A percentile compares a stretch with the other conserved stretches of the same genome.
phyloP scores from a whole-genome alignment of 1,140 invertebrate species.

The Myzus persicae region DNA sequence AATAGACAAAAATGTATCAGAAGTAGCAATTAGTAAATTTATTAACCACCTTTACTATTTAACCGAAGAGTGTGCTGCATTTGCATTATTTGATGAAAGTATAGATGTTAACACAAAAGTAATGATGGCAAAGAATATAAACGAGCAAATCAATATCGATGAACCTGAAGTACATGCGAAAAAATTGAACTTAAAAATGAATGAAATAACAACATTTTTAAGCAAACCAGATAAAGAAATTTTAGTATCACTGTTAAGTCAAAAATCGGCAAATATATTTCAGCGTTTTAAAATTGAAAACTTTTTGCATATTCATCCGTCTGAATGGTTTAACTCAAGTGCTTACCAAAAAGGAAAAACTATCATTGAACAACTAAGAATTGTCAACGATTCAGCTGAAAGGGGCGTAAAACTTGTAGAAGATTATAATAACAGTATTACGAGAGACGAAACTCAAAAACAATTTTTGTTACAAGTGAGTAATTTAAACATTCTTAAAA shows the following conservation, averaged over 20 bases:
- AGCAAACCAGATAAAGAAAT: background rate
- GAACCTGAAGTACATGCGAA: background rate
- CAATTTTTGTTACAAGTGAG: no score
- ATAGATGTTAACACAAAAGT: background rate
- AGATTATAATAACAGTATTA: no score
- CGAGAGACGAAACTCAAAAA: no score
- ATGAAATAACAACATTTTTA: background rate
- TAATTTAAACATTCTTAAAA: no score
- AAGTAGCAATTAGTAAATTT: constrained; percentile 59
- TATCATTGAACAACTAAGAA: no score
- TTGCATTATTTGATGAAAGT: constrained; percentile 60
- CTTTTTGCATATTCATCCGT: constrained; percentile 2
- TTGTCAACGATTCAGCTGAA: no score
- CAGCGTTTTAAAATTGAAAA: background rate
- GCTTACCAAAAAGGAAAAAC: no score
- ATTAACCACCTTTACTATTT: constrained; percentile 61
- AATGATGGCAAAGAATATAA: constrained; percentile 13
- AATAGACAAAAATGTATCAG: constrained; percentile 58
- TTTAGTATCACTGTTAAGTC: background rate
- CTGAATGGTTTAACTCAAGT: constrained; percentile 4
- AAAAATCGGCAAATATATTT: constrained; percentile 1
- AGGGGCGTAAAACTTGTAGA: no score
- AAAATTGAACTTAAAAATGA: background rate
- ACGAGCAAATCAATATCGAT: background rate
- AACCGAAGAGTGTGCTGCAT: constrained; percentile 59